These are phyloP conservation scores for Papilio aristodemus DNA, from an alignment of 1,140 invertebrate species.

Conservation along the genomic window DNA sequence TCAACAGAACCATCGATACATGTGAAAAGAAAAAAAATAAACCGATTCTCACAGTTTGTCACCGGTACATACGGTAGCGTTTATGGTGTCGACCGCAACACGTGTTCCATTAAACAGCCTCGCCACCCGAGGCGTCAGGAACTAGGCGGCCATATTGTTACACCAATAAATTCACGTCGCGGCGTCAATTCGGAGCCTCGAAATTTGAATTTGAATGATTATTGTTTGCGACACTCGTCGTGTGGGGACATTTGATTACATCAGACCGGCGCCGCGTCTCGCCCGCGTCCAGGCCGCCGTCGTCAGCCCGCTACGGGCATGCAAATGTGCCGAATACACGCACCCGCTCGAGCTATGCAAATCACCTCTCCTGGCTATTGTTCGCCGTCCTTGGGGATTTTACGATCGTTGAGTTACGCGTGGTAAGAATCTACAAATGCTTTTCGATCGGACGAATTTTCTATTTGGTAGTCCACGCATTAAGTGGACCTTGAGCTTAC, in stretches of 20 bases:
- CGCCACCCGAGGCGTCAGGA: constrained; percentile 40
- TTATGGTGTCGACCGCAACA: constrained; percentile 58
- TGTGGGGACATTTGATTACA: constrained; percentile 57
- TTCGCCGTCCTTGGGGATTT: constrained; percentile 70
- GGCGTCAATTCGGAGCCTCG: constrained; percentile 48
- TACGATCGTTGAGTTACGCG: constrained; percentile 55
- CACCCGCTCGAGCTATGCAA: constrained; percentile 63
- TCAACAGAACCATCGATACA: constrained; percentile 37
- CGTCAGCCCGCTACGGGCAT: constrained; percentile 60
- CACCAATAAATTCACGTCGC: constrained; percentile 59
- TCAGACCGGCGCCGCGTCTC: constrained; percentile 52
- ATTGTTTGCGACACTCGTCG: constrained; percentile 48
- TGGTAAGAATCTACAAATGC: constrained; percentile 61
- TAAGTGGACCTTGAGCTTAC: constrained; percentile 31
- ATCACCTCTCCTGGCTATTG: constrained; percentile 72
- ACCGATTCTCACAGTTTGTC: constrained; percentile 46
- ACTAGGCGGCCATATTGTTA: constrained; percentile 43
- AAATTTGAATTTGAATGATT: constrained; percentile 68
- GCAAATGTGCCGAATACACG: constrained; percentile 70
- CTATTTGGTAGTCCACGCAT: constrained; percentile 37
- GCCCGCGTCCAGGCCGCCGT: constrained; percentile 43
- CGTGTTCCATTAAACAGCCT: constrained; percentile 57
- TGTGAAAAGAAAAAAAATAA: constrained; percentile 37
- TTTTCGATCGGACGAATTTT: constrained; percentile 60
- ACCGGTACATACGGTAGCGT: constrained; percentile 40